Base-by-base conservation (phyloP, 2,888 invertebrate species). In the Macrophya alboannulata region DNA sequence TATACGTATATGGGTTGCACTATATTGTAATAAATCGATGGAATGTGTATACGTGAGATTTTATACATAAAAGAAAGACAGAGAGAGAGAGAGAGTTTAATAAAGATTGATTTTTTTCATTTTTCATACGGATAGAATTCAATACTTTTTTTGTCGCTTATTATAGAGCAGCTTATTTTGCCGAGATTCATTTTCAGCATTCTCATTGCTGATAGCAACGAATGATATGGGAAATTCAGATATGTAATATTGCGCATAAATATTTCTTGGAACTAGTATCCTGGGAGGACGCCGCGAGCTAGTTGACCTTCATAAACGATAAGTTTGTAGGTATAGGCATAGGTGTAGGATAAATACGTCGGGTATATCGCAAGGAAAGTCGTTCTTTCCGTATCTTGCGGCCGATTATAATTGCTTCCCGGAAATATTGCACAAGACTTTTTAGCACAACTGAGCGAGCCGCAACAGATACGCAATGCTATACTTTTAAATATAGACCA, bases 231-330 rank as follows among this genome's bases (percentile, higher is more conserved):
- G 10, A 25, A 21, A n/a, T 4, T 62, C 9, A 12, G 25, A 55
- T 55, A 55, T n/a, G 55, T n/a, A 51, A 37, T 31, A 68, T 68
- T 68, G 65, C 65, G 65, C 65, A 68, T 68, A 68, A 68, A 17
- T 25, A 68, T 68, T 31, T 31, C 31, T 31, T 15, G 25, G 25
- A 37, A 31, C 65, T 31, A 25, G 31, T 37, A 37, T 68, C 31
- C 65, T 25, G 15, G 37, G 10, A 25, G 62, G 25, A 62, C 62
- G 62, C 21, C 5, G 62, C n/a, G 1, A 8, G 62, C 62, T 62
- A 68, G 65, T 68, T 31, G 65, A 3, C 65, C 65, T 37, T 68
- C 37, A 62, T 25, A 62, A 62, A 21, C 62, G 25, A 62, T 25
- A 12, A 25, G n/a, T 25, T n/a, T 21, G 9, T 25, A 62, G 25